phyloP scores from a whole-genome alignment of 2,113 vertebrate species.

The Gulo gulo region DNA sequence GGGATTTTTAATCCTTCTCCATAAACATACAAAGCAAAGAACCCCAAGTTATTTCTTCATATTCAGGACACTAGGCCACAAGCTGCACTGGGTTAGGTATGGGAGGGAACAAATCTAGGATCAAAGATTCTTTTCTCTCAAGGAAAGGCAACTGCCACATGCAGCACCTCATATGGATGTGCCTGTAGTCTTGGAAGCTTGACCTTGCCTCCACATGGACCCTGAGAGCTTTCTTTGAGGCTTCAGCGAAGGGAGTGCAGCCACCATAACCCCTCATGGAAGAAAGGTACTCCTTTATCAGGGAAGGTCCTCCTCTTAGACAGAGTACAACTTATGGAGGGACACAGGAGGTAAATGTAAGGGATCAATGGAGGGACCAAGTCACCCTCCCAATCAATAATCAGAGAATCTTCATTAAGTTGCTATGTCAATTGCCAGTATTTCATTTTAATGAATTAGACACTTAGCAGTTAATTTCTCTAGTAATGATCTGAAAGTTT shows the following conservation, averaged over 20 bases:
- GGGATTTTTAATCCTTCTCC: background rate
- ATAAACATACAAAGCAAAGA: background rate
- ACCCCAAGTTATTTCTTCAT: background rate
- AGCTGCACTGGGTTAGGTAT: background rate
- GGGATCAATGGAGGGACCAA: background rate
- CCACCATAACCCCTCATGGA: background rate
- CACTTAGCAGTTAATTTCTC: background rate
- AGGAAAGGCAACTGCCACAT: background rate
- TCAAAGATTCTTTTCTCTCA: background rate
- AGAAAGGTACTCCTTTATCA: background rate
- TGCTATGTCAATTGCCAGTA: background rate
- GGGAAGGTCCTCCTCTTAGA: background rate
- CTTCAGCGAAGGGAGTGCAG: background rate
- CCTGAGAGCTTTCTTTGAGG: background rate
- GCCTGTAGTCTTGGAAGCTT: background rate
- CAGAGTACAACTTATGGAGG: background rate
- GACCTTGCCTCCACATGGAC: background rate
- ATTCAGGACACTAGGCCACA: background rate
- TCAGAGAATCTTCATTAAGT: background rate
- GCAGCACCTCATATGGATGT: background rate
- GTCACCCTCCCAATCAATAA: background rate
- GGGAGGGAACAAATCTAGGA: background rate
- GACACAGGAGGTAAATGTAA: background rate
- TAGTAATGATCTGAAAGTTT: background rate
- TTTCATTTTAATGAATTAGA: background rate